Base-by-base conservation (phyloP, 2,113 vertebrate species). In the Dasyprocta punctata region DNA sequence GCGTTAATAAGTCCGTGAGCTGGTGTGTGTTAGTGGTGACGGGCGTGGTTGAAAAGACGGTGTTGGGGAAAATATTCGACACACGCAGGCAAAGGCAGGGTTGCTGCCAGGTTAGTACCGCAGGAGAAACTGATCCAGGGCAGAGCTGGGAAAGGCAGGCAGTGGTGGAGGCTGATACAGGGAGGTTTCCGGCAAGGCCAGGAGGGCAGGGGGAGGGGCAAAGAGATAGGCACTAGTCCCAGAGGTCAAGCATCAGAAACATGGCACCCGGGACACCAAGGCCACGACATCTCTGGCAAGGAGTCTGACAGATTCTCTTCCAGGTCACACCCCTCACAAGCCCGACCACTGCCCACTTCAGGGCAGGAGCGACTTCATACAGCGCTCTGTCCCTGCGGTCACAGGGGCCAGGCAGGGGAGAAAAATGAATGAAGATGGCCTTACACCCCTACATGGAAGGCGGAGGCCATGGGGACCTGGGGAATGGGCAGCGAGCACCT, bases 141-240 rank as follows among this genome's bases (percentile, higher is more conserved):
- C 19, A 73, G 41, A 58, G 47, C 47, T 36, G 0, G 33, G 44
- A 86, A 69, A 90, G 75, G 33, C 28, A 60, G 38, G 54, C 17
- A 88, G 77, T 36, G 17, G 65, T 8, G 33, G 36, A 69, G 65
- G 67, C 9, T 41, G 24, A 75, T 7, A 30, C 28, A 61, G 49
- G 56, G 14, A 88, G 77, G 41, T 47, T 84, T 95, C 86, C 49
- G 26, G 56, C 61, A 33, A 91, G 22, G 14, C 41, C 41, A 52
- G n/a, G 36, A 71, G 28, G 2, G 3, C 1, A 2, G 10, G 17
- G 28, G 28, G 19, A 16, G 47, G 2, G 11, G 10, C n/a, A 38
- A 30, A 20, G 3, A 19, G 17, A 44, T 16, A 1, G 3, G 3
- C 38, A 19, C 28, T 47, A 13, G n/a, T 61, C 44, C 75, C 19